Percentiles rank a stretch among this genome's conserved stretches.
phyloP scores from a whole-genome alignment of 2,888 invertebrate genomes.

The Abrostola triplasia region DNA sequence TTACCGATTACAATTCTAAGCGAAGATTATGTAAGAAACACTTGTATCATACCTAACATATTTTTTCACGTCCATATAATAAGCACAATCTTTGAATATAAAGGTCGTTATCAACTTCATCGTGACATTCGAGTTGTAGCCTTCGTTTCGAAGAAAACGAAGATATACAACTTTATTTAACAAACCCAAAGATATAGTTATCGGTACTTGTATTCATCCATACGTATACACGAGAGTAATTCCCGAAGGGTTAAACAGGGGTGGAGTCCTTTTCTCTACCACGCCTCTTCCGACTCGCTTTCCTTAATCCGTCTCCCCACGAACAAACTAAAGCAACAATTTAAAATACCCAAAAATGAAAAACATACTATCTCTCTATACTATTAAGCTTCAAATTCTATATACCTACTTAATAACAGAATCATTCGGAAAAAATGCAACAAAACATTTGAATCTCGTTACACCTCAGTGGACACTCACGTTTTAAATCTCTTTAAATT shows the following conservation, averaged over 20 bases:
- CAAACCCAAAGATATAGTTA: no score
- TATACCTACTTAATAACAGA: no score
- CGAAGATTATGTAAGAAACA: slow-evolving; percentile 35
- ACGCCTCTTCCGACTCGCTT: no score
- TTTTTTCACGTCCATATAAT: slow-evolving; percentile 35
- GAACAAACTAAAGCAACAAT: no score
- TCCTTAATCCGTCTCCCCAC: no score
- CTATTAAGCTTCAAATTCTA: no score
- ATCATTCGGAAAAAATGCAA: no score
- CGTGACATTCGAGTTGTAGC: slow-evolving; percentile 6
- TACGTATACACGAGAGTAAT: no score
- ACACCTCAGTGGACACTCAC: slow-evolving; percentile 25
- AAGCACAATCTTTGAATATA: slow-evolving; percentile 28
- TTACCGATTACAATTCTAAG: slow-evolving; percentile 34
- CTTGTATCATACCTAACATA: slow-evolving; percentile 37
- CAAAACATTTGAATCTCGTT: background rate
- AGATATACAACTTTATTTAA: slow-evolving; percentile 1
- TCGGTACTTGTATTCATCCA: no score
- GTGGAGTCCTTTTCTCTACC: no score
- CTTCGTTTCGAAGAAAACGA: background rate
- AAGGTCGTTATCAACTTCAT: slow-evolving; percentile 16
- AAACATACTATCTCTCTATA: background rate
- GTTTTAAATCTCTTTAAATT: slow-evolving; percentile 28
- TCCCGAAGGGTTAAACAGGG: no score
- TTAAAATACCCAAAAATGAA: no score